Percentiles rank a stretch among this genome's conserved stretches.
Conservation (phyloP, 2,888 invertebrate genomes). For the Nowickia ferox region DNA sequence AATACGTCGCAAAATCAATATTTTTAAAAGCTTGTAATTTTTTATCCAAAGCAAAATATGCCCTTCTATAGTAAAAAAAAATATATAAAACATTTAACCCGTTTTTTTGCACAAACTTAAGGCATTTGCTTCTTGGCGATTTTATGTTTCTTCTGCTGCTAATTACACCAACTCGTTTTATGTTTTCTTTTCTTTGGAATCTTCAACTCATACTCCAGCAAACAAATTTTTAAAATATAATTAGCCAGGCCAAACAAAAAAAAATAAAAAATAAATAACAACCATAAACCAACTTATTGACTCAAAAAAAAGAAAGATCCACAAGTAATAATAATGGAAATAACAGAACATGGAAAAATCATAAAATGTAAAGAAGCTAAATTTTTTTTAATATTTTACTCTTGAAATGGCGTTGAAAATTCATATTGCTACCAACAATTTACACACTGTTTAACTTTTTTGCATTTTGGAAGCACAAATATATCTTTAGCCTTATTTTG, state of each 20-base stretch:
- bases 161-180: conserved; percentile 55
- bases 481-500: neutral
- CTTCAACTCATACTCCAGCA: conserved; percentile 15
- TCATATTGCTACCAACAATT: conserved; percentile 50
- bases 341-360: conserved; percentile 6
- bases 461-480: neutral
- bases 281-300: conserved; percentile 53
- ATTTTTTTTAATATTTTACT: conserved; percentile 14
- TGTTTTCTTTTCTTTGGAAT: neutral
- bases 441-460: neutral
- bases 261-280: conserved; percentile 24
- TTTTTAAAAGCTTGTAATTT: conserved; percentile 8
- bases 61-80: conserved; percentile 17
- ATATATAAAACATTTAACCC: conserved; percentile 22
- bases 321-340: conserved; percentile 30
- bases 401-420: conserved; percentile 70
- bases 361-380: conserved; percentile 48
- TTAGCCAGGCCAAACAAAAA: conserved; percentile 51
- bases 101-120: neutral
- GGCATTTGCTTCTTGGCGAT: conserved; percentile 30
- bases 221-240: conserved; percentile 56
- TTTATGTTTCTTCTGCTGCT: conserved; percentile 45
- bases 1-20: conserved; percentile 56
- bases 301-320: conserved; percentile 11
- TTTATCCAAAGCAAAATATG: neutral